Conservation (phyloP, 2,797 vertebrate genomes). For the Crax fasciolata region DNA sequence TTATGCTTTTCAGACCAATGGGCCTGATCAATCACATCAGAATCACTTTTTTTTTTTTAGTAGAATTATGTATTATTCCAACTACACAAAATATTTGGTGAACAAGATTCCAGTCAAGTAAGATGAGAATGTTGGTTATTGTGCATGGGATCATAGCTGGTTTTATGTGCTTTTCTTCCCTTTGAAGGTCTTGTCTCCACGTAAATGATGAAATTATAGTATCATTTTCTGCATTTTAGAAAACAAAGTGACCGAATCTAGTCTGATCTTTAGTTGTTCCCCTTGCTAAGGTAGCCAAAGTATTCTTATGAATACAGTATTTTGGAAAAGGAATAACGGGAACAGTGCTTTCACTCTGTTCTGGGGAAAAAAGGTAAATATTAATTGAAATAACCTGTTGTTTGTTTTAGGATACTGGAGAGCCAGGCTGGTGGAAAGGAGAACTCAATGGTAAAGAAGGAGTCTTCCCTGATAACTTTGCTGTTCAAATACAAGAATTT, state of each 20-base stretch:
- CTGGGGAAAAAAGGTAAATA: not conserved
- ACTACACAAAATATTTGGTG: not conserved
- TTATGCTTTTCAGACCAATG: not conserved
- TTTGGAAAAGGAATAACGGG: not conserved
- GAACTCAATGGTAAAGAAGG: conserved; percentile 91
- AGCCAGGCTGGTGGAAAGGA: conserved; percentile 95
- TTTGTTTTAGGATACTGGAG: conserved; percentile 91
- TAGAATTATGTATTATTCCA: not conserved
- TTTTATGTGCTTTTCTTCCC: not conserved
- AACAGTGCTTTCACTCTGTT: not conserved
- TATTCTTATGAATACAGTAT: rapidly evolving
- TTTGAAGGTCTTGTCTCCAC: not conserved
- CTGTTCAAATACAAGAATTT: conserved; percentile 85
- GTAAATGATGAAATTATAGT: not conserved
- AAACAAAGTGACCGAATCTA: not conserved
- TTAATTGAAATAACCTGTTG: not conserved
- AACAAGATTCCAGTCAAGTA: not conserved
- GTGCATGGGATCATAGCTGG: not conserved
- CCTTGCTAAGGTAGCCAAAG: not conserved
- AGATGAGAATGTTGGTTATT: not conserved
- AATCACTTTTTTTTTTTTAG: not conserved
- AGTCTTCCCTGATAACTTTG: conserved; percentile 96
- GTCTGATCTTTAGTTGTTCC: not conserved
- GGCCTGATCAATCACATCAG: not conserved
- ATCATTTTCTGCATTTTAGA: not conserved